Percentiles rank a stretch among this genome's conserved stretches.
Evolutionary conservation across 1,140 invertebrate genomes (phyloP).

Genomic region (Popillia japonica): DNA sequence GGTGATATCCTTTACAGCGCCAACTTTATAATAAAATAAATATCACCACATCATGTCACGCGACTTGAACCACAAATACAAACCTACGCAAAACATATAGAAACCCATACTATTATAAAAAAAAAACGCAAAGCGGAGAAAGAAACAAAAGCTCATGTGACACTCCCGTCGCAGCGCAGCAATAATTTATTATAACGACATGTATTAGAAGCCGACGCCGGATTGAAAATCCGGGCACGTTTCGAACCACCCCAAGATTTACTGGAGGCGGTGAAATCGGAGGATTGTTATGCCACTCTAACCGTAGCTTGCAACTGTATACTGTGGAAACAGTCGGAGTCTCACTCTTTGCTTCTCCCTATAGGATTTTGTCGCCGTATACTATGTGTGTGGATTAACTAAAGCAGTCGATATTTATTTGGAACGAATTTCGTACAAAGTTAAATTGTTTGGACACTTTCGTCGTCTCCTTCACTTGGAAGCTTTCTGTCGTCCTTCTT

Average conservation of each 20-base stretch:
- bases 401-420: conserved; percentile 23
- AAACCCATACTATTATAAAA: not conserved
- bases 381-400: not conserved
- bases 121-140: not conserved
- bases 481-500: not conserved
- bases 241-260: not conserved
- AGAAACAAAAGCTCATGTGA: not conserved
- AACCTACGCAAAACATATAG: not conserved
- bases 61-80: not conserved
- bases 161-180: not conserved
- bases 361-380: not conserved
- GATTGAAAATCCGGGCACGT: conserved; percentile 4
- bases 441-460: conserved; percentile 34
- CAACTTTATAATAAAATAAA: conserved; percentile 6
- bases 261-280: not conserved
- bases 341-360: not conserved
- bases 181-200: conserved; percentile 19
- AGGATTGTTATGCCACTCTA: conserved; percentile 4
- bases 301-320: not conserved
- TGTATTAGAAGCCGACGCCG: not conserved
- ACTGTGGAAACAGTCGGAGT: not conserved
- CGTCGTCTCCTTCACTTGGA: not conserved
- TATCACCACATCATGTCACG: not conserved
- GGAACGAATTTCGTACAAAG: not conserved
- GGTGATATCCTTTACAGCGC: not conserved